Base-by-base conservation (phyloP, 2,888 invertebrate species). In the Tolmerus cingulatus region DNA sequence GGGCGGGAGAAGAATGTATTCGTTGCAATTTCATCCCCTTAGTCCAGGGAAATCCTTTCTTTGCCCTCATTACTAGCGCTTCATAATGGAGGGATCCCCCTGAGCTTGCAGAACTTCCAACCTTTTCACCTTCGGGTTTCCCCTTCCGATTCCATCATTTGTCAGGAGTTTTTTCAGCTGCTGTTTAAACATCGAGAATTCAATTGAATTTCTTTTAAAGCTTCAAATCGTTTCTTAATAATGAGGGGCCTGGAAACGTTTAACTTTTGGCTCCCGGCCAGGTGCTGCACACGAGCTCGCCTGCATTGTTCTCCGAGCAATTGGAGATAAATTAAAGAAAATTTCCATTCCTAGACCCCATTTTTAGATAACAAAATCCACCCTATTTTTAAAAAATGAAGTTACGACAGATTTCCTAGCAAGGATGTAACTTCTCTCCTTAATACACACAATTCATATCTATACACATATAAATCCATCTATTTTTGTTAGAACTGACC, bases 31-130 rank as follows among this genome's bases (percentile, higher is more conserved):
- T 51, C 30, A 76, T 86, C 46, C 76, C 86, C 86, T 76, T 74
- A 46, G 74, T 43, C 30, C 74, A 74, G 51, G 34, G 43, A 86
- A 37, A 37, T 84, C 34, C 51, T 86, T 76, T 57, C 40, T 85
- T 76, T 86, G 74, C 86, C 86, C 76, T 86, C 86, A 86, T 86
- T 86, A 86, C 76, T 74, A 43, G 51, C 84, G 84, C 84, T 84
- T 74, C 40, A 84, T 84, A 74, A 66, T 84, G 57, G 57, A 37
- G 57, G 74, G 40, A 74, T 57, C 40, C 74, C 51, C 74, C 37
- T 74, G 74, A 74, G 57, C 74, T 40, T 84, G 84, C 74, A 84
- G 66, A 84, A 57, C 66, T 84, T 43, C 34, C 34, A 34, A 66
- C 30, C 84, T 40, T 84, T 84, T 84, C 51, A 84, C 74, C 84